Evolutionary conservation across 2,113 vertebrate species (phyloP).

Genomic region (Sphyrna mokarran): DNA sequence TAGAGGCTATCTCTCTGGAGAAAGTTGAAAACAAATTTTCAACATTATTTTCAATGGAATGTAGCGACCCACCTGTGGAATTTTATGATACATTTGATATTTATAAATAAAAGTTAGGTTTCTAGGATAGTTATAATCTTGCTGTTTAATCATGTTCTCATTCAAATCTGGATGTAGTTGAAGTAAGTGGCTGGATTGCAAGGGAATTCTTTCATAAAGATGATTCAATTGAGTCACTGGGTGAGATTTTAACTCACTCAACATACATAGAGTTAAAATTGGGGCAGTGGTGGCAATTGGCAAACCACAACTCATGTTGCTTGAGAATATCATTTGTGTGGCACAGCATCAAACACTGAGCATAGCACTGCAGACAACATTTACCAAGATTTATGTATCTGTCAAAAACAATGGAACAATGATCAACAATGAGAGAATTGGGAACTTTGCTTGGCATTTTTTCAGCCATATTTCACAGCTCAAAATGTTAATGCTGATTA

Average conservation of each 20-base stretch:
- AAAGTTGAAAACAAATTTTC: too few relatives aligned
- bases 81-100: not conserved
- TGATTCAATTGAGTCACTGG: not conserved
- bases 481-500: constrained; percentile 1
- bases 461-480: not conserved
- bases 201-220: not conserved
- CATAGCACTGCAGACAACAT: not conserved
- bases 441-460: not conserved
- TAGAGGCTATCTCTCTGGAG: too few relatives aligned
- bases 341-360: not conserved
- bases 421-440: not conserved
- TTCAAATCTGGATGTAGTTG: not conserved
- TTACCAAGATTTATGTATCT: not conserved
- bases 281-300: not conserved
- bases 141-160: not conserved
- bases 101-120: constrained; percentile 12
- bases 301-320: constrained; percentile 5
- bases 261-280: not conserved
- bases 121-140: not conserved
- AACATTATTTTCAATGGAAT: not conserved
- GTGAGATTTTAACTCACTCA: not conserved
- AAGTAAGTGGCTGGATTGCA: not conserved
- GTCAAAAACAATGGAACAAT: not conserved
- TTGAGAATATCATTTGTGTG: not conserved
- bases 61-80: not conserved